These are phyloP conservation scores for Melanostoma mellinum DNA, from an alignment of 2,888 invertebrate species.

Conservation along the genomic window DNA sequence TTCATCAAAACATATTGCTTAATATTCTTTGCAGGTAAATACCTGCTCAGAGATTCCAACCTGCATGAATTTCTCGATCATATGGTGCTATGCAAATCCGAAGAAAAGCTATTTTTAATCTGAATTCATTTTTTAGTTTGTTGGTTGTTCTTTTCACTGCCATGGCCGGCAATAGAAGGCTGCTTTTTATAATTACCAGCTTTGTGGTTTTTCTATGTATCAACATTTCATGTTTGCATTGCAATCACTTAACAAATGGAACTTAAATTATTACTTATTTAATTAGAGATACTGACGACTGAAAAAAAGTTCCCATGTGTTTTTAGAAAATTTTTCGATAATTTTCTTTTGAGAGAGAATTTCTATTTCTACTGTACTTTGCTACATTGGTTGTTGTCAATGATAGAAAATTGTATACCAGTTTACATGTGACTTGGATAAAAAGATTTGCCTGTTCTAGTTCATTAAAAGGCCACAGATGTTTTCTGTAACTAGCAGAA, in stretches of 20 bases:
- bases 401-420: conserved; percentile 1
- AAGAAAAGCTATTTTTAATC: not conserved
- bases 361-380: conserved; percentile 13
- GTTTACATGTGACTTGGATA: not conserved
- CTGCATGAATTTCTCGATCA: not conserved
- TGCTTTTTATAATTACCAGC: too few species aligned
- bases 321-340: too few species aligned
- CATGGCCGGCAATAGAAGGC: too few species aligned
- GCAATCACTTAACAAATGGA: too few species aligned
- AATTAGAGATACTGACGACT: too few species aligned
- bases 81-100: conserved; percentile 13
- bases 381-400: not conserved
- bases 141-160: too few species aligned
- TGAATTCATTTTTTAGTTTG: too few species aligned
- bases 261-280: too few species aligned
- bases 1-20: not conserved
- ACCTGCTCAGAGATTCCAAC: not conserved
- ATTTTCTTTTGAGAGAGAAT: not conserved
- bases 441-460: not conserved
- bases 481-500: too few species aligned
- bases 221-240: too few species aligned
- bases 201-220: too few species aligned
- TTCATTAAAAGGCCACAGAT: not conserved
- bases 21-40: not conserved
- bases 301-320: too few species aligned